Evolutionary conservation across 2,797 vertebrate species (phyloP), one percentile per base, ranked within the genome.

Genomic region (Micromesistius poutassou): DNA sequence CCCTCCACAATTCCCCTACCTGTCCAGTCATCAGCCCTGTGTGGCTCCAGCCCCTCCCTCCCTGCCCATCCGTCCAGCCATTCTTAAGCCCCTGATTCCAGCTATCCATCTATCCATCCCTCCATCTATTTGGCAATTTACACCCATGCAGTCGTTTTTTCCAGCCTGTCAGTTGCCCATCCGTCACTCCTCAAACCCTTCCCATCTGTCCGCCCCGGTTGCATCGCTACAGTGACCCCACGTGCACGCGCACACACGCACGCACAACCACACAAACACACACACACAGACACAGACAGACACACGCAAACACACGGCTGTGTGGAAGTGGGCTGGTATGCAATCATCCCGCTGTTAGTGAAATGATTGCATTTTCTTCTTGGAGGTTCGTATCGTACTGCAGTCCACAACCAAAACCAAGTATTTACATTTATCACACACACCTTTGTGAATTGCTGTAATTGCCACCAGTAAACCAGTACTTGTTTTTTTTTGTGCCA

Each of bases 81-180:
- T 46, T 46, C 83, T 25, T 74, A 80, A 75, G 84, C 82, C 78
- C 79, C 4, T 28, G n/a, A 38, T 25, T 40, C 79, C 74, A 73
- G 77, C 81, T 74, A 81, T 80, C 76, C 75, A 74, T 30, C 81
- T 76, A 80, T 80, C 76, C 75, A 50, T 46, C 13, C 22, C 33
- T 80, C 76, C 75, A 75, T 85, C 78, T 78, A 16, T 40, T 28
- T 46, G 42, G 28, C 14, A 10, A 14, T 25, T 30, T 74, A 73
- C 75, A 82, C 40, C 70, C 71, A 40, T 77, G 40, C 22, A 62
- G 55, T 74, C 73, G 16, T 74, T 35, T 79, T 79, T 80, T 78
- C 81, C 78, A 86, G 19, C 55, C 55, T 62, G 55, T 62, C 55
- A 62, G 55, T 1, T 70, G 31, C 13, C 66, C 78, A 76, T 72